These are phyloP conservation scores for Sturnus vulgaris DNA, from an alignment of 2,113 vertebrate species.

Conservation along the genomic window DNA sequence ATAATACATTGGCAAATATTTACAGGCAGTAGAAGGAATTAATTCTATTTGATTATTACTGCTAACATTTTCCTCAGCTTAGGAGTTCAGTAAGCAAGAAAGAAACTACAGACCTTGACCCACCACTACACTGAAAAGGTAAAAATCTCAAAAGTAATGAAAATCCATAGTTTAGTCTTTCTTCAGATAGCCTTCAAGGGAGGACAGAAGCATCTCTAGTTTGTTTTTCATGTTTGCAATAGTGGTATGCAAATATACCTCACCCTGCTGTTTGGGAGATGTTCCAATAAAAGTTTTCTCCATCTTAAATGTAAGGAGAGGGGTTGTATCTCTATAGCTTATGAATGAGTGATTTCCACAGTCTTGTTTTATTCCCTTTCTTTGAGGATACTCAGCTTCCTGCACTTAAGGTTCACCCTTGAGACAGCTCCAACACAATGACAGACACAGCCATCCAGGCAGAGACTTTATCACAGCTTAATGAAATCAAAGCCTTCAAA, in stretches of 20 bases:
- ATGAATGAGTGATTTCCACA: neutral
- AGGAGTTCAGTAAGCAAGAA: neutral
- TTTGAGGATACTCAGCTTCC: neutral
- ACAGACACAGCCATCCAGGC: neutral
- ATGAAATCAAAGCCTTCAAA: neutral
- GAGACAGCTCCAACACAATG: neutral
- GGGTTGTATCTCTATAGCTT: neutral
- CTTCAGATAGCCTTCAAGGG: neutral
- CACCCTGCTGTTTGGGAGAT: neutral
- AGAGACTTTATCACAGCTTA: neutral
- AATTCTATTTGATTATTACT: neutral
- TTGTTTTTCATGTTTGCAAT: neutral
- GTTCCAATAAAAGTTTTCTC: neutral
- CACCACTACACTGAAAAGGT: neutral
- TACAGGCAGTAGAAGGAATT: neutral
- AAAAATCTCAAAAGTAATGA: neutral
- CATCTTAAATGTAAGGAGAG: neutral
- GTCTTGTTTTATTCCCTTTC: neutral
- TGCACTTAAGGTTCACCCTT: neutral
- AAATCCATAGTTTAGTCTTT: neutral
- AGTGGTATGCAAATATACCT: neutral
- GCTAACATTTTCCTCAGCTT: neutral
- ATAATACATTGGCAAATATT: neutral
- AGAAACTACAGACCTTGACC: neutral
- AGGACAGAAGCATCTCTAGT: neutral